Base-by-base conservation (phyloP, 2,888 invertebrate species). In the Sinelater perroti region DNA sequence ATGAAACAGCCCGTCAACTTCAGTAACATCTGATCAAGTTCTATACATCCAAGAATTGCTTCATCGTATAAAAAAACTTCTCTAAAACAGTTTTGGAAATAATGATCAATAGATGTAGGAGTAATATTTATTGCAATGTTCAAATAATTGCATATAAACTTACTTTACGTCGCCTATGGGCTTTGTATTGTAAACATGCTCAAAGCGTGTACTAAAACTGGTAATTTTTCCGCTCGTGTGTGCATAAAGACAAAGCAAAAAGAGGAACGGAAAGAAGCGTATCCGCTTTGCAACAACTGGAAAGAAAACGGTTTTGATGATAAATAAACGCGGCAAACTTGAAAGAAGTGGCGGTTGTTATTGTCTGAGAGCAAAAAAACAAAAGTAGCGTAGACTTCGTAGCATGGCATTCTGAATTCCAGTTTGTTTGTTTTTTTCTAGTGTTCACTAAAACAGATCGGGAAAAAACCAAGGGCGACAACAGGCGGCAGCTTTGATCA, bases 401-500 rank as follows among this genome's bases (percentile, higher is more conserved):
- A 20, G 6, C 36, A 17, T 38, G 18, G 18, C 20, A 18, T 38
- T 38, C 21, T 38, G 18, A 10, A 38, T 18, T 38, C 20, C 5
- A 38, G 38, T 38, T 38, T 38, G 21, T 38, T 18, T 18, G 21
- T 38, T 38, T 21, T 46, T 21, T 57, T 45, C 46, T 45, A 16
- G 31, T 46, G 40, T 46, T 52, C 44, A 38, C 35, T 30, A 33
- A 24, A 47, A 31, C 18, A 24, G 38, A 30, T 31, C 33, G 7
- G 36, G 20, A 40, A 40, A 31, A 47, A 30, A 46, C 40, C 52
- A 46, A 46, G 46, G 53, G 42, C 44, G 31, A 28, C 42, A 33
- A 53, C 33, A 16, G 8, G 33, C 53, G 53, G 53, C 53, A n/a
- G 8, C 35, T 53, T 53, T 53, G 33, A 45, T 33, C 21, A 13